Percentiles rank a stretch among this genome's conserved stretches.
Conservation (phyloP, 2,888 invertebrate genomes). For the Ceraclea dissimilis region DNA sequence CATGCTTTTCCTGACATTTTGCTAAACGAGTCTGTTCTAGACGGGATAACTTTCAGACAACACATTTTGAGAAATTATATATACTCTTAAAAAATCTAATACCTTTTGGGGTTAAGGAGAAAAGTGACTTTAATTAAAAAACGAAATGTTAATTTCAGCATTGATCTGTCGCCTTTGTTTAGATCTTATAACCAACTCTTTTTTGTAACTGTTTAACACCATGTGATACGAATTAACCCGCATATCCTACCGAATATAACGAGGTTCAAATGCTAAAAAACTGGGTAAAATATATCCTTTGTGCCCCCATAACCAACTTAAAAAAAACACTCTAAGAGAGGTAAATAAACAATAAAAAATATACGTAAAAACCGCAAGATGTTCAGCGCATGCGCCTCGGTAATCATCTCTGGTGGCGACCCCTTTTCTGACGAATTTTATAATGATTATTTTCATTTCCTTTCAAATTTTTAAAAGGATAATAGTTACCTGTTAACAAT, state of each 20-base stretch:
- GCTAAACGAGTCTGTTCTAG: too few relatives aligned
- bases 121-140: too few relatives aligned
- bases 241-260: conserved; percentile 5
- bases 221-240: conserved; percentile 15
- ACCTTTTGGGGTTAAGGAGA: too few relatives aligned
- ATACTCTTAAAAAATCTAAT: too few relatives aligned
- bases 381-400: conserved; percentile 18
- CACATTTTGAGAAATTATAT: too few relatives aligned
- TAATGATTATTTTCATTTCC: conserved; percentile 9
- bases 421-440: conserved; percentile 10
- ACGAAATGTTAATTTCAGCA: too few relatives aligned
- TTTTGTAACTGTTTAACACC: not conserved
- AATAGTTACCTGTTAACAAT: too few relatives aligned
- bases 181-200: too few relatives aligned
- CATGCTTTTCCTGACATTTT: too few relatives aligned
- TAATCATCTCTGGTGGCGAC: conserved; percentile 11
- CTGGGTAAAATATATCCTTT: not conserved
- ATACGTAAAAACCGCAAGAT: conserved; percentile 18
- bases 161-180: too few relatives aligned
- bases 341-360: conserved; percentile 13
- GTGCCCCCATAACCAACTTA: conserved; percentile 7
- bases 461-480: conserved; percentile 7
- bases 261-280: not conserved
- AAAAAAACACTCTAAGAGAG: conserved; percentile 8
- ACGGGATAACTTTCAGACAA: too few relatives aligned